These are phyloP conservation scores for Theristicus caerulescens DNA, from an alignment of 2,113 vertebrate species.

Conservation along the genomic window DNA sequence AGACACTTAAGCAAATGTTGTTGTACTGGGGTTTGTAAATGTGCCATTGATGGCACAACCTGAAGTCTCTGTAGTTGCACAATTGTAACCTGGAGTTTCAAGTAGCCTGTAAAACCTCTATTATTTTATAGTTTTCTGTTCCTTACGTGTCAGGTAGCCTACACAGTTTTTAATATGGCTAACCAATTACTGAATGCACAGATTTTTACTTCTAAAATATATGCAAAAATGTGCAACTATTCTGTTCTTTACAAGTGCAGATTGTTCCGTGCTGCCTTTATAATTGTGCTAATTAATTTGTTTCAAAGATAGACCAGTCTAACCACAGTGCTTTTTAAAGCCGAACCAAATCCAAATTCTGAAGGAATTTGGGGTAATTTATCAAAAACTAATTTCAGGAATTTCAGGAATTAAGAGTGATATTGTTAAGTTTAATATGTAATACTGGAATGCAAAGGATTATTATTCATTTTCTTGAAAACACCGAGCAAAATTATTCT, in stretches of 20 bases:
- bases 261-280: not conserved
- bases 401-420: not conserved
- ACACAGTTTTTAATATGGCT: not conserved
- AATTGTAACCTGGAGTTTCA: not conserved
- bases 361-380: not conserved
- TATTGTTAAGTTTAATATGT: not conserved
- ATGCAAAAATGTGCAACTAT: not conserved
- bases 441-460: not conserved
- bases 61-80: not conserved
- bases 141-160: not conserved
- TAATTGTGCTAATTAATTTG: conserved; percentile 15
- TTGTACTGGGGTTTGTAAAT: not conserved
- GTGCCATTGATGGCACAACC: not conserved
- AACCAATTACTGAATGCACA: not conserved
- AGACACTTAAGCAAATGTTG: not conserved
- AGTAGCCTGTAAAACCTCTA: not conserved
- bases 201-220: conserved; percentile 7
- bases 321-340: not conserved
- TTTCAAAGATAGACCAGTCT: not conserved
- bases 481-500: not conserved
- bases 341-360: not conserved
- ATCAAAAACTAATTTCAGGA: not conserved
- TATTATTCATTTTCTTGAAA: conserved; percentile 6
- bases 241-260: conserved; percentile 32
- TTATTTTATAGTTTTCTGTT: not conserved